Percentiles rank a stretch among this genome's conserved stretches.
Evolutionary conservation across 2,113 vertebrate genomes (phyloP).

Genomic region (Dinomys branickii): DNA sequence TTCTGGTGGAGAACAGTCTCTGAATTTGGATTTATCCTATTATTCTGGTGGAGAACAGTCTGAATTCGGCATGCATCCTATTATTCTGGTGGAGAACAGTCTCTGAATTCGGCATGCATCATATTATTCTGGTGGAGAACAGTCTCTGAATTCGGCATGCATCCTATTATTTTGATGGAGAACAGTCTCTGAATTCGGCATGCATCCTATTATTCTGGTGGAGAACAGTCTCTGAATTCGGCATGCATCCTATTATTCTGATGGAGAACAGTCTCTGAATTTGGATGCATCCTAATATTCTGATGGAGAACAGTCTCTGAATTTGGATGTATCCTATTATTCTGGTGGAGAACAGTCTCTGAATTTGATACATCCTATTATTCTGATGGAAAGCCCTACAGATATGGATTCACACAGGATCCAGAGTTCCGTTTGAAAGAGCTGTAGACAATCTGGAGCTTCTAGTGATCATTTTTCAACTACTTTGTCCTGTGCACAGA

Average conservation of each 20-base stretch:
- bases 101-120: neutral
- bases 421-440: neutral
- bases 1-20: constrained; percentile 16
- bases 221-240: constrained; percentile 42
- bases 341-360: constrained; percentile 13
- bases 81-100: constrained; percentile 38
- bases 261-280: constrained; percentile 36
- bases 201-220: neutral
- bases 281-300: neutral
- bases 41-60: constrained; percentile 25
- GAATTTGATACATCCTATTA: constrained; percentile 35
- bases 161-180: constrained; percentile 27
- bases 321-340: constrained; percentile 7
- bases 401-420: neutral
- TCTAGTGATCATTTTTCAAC: neutral
- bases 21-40: constrained; percentile 23
- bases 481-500: neutral
- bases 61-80: constrained; percentile 14
- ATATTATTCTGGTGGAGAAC: constrained; percentile 30
- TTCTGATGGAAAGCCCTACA: constrained; percentile 31
- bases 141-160: neutral
- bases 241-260: neutral
- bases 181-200: constrained; percentile 33
- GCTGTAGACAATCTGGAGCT: neutral
- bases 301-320: constrained; percentile 27